These are phyloP conservation scores for Hybognathus amarus DNA, from an alignment of 2,797 vertebrate species.

Conservation along the genomic window DNA sequence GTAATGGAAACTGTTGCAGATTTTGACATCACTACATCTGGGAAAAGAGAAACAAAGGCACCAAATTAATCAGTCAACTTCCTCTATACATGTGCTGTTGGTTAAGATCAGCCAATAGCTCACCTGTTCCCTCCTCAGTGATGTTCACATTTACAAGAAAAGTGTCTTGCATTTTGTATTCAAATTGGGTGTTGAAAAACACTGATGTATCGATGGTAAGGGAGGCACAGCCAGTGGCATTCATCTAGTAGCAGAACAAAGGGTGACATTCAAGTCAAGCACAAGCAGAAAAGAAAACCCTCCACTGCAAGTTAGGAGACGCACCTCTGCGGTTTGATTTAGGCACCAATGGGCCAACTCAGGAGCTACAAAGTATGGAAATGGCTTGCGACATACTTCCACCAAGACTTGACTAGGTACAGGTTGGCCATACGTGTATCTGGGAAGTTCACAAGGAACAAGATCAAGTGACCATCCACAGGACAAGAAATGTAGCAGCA, in stretches of 20 bases:
- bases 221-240: conserved; percentile 31
- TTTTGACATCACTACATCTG: too few species aligned
- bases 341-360: not conserved
- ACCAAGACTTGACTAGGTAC: not conserved
- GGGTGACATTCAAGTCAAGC: accelerated
- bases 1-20: too few species aligned
- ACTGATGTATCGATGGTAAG: not conserved
- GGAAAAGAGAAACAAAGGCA: too few species aligned
- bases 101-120: too few species aligned
- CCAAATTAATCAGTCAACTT: too few species aligned
- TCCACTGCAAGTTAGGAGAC: not conserved
- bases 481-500: not conserved
- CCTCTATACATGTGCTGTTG: too few species aligned
- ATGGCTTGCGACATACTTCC: not conserved
- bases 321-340: not conserved
- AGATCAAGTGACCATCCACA: not conserved
- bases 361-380: not conserved
- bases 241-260: not conserved
- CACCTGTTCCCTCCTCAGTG: conserved; percentile 34
- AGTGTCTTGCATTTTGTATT: not conserved
- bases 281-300: too few species aligned
- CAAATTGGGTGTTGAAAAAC: conserved; percentile 27
- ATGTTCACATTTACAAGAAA: conserved; percentile 18
- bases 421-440: not conserved
- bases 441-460: accelerated